Base-by-base conservation (phyloP, 2,888 invertebrate species). In the Thumatha senex region DNA sequence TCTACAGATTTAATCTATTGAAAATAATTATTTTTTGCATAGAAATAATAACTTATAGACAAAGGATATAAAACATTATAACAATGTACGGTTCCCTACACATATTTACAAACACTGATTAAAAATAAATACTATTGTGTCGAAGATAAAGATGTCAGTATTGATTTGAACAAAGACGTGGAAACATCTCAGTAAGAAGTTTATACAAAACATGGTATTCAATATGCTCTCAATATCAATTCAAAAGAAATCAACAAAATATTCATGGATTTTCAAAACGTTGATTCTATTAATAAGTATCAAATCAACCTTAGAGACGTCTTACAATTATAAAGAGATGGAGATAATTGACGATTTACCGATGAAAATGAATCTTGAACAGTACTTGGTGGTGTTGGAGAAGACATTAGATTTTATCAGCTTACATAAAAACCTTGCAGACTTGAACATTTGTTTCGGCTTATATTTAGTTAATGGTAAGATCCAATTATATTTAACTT, bases 401-500 rank as follows among this genome's bases (percentile, higher is more conserved):
- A 64, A 54, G 35, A 54, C 76, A 5, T 46, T 76, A 11, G 54
- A 70, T n/a, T 85, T 77, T 68, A 64, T 62, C 45, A 9, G 41
- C 9, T 49, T 49, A 12, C 54, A 79, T 55, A 70, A 63, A 56
- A 24, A 68, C 41, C 62, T 74, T 31, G 53, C 82, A 33, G 80
- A 86, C 63, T 46, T 78, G 11, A 76, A 78, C 60, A 65, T 77
- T 24, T 70, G 58, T 11, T 82, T 82, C 36, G 87, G 84, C 34
- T 55, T 87, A 50, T 84, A 85, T 67, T 50, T 87, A 24, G 53
- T 70, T 1, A 76, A 76, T 14, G 85, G 87, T 87, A 35, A 44
- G 74, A 75, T 10, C 3, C 5, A 3, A 36, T 36, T n/a, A n/a
- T n/a, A n/a, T 35, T 35, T 1, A 2, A 13, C n/a, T n/a, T n/a